These are phyloP conservation scores for Clarias batrachus DNA, from an alignment of 2,113 vertebrate species.

Conservation along the genomic window DNA sequence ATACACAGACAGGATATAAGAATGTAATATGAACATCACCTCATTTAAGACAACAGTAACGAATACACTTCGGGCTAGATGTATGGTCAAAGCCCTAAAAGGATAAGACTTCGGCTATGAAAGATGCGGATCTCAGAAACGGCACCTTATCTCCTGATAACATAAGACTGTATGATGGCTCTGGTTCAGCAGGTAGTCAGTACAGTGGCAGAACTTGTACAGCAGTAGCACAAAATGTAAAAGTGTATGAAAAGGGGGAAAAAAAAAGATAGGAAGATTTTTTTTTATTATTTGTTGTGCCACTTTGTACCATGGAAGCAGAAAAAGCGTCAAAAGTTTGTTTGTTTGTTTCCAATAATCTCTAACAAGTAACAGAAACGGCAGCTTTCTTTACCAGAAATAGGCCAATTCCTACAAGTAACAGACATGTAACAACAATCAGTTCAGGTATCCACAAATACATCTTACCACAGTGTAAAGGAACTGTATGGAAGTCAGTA, in stretches of 20 bases:
- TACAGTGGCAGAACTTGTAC: constrained; percentile 26
- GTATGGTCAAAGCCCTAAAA: constrained; percentile 49
- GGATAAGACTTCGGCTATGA: not conserved
- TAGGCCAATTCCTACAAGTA: constrained; percentile 10
- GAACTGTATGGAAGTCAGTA: not conserved
- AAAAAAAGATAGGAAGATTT: not conserved
- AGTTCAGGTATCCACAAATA: not conserved
- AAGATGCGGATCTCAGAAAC: not conserved
- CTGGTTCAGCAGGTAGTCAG: constrained; percentile 17
- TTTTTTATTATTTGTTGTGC: constrained; percentile 5
- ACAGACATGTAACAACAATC: constrained; percentile 2
- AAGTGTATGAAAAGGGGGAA: not conserved
- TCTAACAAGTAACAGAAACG: constrained; percentile 13
- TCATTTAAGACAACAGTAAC: constrained; percentile 22
- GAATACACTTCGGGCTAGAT: constrained; percentile 16
- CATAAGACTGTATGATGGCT: constrained; percentile 11
- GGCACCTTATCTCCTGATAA: not conserved
- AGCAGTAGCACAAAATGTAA: constrained; percentile 17
- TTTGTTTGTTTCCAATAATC: not conserved
- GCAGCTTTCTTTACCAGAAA: constrained; percentile 11
- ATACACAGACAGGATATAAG: constrained; percentile 2
- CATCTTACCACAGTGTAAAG: constrained; percentile 1
- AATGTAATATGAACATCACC: not conserved
- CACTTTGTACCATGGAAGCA: constrained; percentile 31
- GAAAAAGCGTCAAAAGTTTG: not conserved